phyloP scores from a whole-genome alignment of 1,140 invertebrate species.

The Rhopalosiphum padi region DNA sequence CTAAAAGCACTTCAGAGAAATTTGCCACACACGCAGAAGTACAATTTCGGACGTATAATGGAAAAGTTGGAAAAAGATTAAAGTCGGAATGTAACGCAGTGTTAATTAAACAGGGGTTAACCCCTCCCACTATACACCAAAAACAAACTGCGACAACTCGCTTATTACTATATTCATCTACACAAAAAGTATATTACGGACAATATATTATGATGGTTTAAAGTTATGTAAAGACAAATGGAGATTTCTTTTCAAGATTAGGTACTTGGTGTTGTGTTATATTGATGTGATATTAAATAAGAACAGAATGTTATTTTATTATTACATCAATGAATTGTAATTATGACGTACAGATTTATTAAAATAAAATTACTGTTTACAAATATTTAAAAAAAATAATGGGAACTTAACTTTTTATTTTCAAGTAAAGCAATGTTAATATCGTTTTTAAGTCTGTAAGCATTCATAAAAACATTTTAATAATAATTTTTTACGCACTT shows the following conservation, averaged over 20 bases:
- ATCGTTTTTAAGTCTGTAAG: too few relatives aligned
- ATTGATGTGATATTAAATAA: neutral
- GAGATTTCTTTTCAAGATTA: neutral
- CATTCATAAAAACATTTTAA: too few relatives aligned
- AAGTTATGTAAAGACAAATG: neutral
- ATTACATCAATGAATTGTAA: neutral
- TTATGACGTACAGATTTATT: neutral
- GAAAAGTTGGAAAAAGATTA: conserved; percentile 31
- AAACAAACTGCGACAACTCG: neutral
- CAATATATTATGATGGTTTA: neutral
- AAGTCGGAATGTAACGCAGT: conserved; percentile 12
- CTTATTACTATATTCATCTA: neutral
- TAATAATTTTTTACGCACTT: too few relatives aligned
- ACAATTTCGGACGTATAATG: conserved; percentile 25
- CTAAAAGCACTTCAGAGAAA: conserved; percentile 34
- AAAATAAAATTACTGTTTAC: neutral
- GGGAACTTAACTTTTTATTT: too few relatives aligned
- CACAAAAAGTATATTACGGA: neutral
- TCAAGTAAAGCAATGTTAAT: too few relatives aligned
- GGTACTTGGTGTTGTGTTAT: neutral
- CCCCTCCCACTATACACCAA: neutral
- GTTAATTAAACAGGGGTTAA: conserved; percentile 28
- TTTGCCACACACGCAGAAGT: neutral
- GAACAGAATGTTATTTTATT: neutral
- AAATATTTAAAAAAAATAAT: neutral